Conservation (phyloP, 2,888 invertebrate species). For the Idaea straminata region DNA sequence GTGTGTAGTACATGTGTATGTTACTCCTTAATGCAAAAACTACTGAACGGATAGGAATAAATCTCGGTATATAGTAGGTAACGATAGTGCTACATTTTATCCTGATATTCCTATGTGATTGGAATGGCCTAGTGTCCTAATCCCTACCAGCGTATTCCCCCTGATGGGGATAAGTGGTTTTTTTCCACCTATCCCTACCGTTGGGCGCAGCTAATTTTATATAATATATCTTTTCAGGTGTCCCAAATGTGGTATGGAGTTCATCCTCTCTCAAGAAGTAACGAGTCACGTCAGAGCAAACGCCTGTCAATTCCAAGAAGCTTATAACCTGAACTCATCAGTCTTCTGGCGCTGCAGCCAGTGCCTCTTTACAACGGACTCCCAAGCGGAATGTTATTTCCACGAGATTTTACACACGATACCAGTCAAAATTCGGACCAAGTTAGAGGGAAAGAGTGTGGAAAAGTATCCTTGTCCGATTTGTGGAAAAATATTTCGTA, state of each 20-base stretch:
- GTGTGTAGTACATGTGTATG: too few species aligned
- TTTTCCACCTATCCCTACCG: too few species aligned
- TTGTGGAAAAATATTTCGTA: conserved; percentile 83
- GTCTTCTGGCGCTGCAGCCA: conserved; percentile 79
- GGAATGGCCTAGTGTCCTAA: too few species aligned
- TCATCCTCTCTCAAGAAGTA: conserved; percentile 87
- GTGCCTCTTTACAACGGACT: conserved; percentile 82
- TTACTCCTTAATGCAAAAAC: too few species aligned
- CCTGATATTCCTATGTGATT: too few species aligned
- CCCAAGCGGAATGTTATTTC: conserved; percentile 85
- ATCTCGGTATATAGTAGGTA: too few species aligned
- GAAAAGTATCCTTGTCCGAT: conserved; percentile 83
- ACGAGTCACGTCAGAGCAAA: conserved; percentile 84
- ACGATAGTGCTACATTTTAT: too few species aligned
- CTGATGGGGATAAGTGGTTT: too few species aligned
- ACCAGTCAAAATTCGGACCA: conserved; percentile 31
- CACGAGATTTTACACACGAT: conserved; percentile 85
- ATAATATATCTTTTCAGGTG: conserved; percentile 75
- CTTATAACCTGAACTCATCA: conserved; percentile 39
- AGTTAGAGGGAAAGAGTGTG: conserved; percentile 32
- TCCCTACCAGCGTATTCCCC: too few species aligned
- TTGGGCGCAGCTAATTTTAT: background rate
- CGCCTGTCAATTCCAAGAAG: conserved; percentile 70
- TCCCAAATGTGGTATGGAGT: conserved; percentile 84
- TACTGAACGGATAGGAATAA: too few species aligned